A percentile compares a stretch with the other conserved stretches of the same genome.
Conservation (phyloP, 2,888 invertebrate genomes). For the Cremastinae sp. region DNA sequence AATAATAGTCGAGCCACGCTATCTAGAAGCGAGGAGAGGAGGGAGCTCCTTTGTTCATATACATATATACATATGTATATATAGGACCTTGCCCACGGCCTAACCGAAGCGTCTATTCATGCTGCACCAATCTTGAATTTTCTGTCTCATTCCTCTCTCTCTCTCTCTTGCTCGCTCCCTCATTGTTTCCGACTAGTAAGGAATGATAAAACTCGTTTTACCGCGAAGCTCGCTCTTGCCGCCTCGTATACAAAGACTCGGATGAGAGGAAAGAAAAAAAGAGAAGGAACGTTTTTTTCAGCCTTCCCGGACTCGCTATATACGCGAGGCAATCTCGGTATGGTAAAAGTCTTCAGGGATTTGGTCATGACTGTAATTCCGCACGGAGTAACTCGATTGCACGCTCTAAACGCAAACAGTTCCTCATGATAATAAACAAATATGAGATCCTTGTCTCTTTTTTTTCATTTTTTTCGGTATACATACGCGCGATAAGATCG, state of each 20-base stretch:
- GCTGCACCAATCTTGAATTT: slow-evolving; percentile 37
- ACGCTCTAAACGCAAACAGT: slow-evolving; percentile 25
- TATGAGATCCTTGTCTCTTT: slow-evolving; percentile 16
- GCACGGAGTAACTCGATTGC: slow-evolving; percentile 13
- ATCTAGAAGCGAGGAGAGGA: slow-evolving; percentile 25
- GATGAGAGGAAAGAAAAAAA: slow-evolving; percentile 34
- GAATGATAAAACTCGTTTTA: slow-evolving; percentile 64
- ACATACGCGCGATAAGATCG: slow-evolving; percentile 11
- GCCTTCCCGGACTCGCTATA: slow-evolving; percentile 48
- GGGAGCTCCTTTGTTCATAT: slow-evolving; percentile 42
- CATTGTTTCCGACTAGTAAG: slow-evolving; percentile 64
- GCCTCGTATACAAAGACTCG: slow-evolving; percentile 56
- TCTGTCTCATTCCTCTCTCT: slow-evolving; percentile 23
- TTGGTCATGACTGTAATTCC: slow-evolving; percentile 46
- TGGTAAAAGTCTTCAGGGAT: slow-evolving; percentile 43
- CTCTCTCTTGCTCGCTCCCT: slow-evolving; percentile 45
- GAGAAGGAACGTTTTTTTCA: slow-evolving; percentile 37
- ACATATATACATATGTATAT: no score
- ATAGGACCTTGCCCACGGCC: slow-evolving; percentile 52
- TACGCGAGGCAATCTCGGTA: slow-evolving; percentile 43
- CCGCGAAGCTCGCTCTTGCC: slow-evolving; percentile 49
- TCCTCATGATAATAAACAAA: slow-evolving; percentile 2
- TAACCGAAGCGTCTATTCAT: slow-evolving; percentile 52
- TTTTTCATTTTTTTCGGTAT: no score
- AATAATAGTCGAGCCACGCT: slow-evolving; percentile 39